These are phyloP conservation scores for Aplocera efformata DNA, from an alignment of 2,888 invertebrate genomes.

Conservation along the genomic window DNA sequence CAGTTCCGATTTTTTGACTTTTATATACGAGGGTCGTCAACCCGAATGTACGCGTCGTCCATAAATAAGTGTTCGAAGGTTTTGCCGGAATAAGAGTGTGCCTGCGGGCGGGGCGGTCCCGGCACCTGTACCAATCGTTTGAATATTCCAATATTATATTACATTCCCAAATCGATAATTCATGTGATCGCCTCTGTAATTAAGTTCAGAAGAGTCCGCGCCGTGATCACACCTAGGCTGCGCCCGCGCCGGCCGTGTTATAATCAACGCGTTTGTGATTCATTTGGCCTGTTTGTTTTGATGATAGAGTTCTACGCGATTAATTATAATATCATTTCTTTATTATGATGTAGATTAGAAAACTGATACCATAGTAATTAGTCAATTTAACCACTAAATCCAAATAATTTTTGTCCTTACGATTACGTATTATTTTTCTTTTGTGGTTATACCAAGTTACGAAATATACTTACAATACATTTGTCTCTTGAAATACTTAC, in stretches of 20 bases:
- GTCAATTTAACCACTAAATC: too few species aligned
- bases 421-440: too few species aligned
- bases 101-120: constrained; percentile 62
- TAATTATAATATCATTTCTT: constrained; percentile 9
- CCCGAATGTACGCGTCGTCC: constrained; percentile 36
- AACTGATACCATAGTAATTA: too few species aligned
- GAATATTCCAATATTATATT: constrained; percentile 32
- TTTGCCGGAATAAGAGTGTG: constrained; percentile 51
- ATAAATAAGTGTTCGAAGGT: constrained; percentile 52
- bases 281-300: constrained; percentile 29
- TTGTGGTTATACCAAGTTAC: too few species aligned
- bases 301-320: constrained; percentile 14
- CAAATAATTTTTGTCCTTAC: too few species aligned
- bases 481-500: too few species aligned
- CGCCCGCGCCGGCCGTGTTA: constrained; percentile 26
- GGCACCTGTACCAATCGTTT: constrained; percentile 69
- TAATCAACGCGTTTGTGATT: constrained; percentile 54
- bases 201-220: constrained; percentile 59
- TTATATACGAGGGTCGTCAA: constrained; percentile 24
- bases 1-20: constrained; percentile 10
- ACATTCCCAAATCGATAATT: constrained; percentile 71
- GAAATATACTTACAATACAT: too few species aligned
- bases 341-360: not conserved
- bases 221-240: constrained; percentile 61
- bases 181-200: constrained; percentile 71